A percentile compares a stretch with the other conserved stretches of the same genome.
Evolutionary conservation across 2,113 vertebrate species (phyloP).

Genomic region (Oncorhynchus tshawytscha): DNA sequence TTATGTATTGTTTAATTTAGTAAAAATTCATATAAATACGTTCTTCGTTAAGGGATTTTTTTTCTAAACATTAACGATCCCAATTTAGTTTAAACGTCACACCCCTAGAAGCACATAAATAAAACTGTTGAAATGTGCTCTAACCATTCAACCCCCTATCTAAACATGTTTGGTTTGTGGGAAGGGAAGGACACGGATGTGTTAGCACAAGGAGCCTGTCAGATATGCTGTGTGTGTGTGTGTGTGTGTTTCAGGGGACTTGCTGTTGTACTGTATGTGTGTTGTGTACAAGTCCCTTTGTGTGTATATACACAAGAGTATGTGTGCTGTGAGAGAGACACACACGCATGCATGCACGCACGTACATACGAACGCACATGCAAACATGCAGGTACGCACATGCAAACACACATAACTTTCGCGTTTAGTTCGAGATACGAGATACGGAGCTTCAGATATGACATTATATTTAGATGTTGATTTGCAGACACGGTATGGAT

Average conservation of each 20-base stretch:
- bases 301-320: background rate
- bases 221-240: slow-evolving; percentile 28
- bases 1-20: too few relatives aligned
- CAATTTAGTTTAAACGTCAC: too few relatives aligned
- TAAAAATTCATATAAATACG: too few relatives aligned
- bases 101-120: slow-evolving; percentile 1
- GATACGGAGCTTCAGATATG: too few relatives aligned
- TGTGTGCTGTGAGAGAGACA: background rate
- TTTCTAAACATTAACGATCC: too few relatives aligned
- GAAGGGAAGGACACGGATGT: slow-evolving; percentile 53
- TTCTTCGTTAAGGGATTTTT: too few relatives aligned
- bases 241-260: background rate
- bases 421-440: too few relatives aligned
- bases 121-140: background rate
- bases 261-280: too few relatives aligned
- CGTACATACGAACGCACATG: background rate
- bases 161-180: slow-evolving; percentile 64
- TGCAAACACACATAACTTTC: too few relatives aligned
- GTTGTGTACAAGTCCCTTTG: slow-evolving; percentile 12
- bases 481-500: too few relatives aligned
- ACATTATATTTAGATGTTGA: too few relatives aligned
- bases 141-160: slow-evolving; percentile 18
- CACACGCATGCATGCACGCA: background rate
- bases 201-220: slow-evolving; percentile 46
- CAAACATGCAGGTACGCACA: background rate